Base-by-base conservation (phyloP, 1,140 invertebrate genomes). In the Drosophila pruinosa region DNA sequence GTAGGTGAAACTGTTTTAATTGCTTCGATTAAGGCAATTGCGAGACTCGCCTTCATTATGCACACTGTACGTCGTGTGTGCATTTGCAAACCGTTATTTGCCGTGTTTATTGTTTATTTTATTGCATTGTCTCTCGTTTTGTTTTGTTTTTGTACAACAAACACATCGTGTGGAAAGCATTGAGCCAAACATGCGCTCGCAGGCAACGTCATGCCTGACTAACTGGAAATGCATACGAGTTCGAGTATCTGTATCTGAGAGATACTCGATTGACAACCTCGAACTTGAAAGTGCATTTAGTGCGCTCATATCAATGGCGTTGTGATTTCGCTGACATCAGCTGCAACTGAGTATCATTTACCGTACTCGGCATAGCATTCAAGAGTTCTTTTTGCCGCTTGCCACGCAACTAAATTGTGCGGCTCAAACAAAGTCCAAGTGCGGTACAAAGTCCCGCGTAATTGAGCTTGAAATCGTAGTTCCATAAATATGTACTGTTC, bases 211-310 rank as follows among this genome's bases (percentile, higher is more conserved):
- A 72, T 38, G 79, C 80, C 57, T 68, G 67, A 83, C 53, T 75
- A 63, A 85, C 61, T 75, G 41, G 15, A 72, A 65, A 48, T 39
- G 45, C 28, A 31, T 10, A 31, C n/a, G n/a, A n/a, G n/a, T n/a
- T n/a, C n/a, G n/a, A 31, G 28, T 31, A 31, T 31, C 28, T 31
- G 28, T 21, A 28, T 45, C 22, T 22, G 41, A 50, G 39, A 43
- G 24, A 36, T 24, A 50, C 45, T 52, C 22, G 54, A 38, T 45
- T 24, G 39, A 28, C 34, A 58, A 53, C 57, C 61, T 73, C 59
- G 64, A 83, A 83, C 81, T 70, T 86, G 81, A 83, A 75, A 75
- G 7, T 50, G 64, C 45, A 75, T 43, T 59, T 43, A n/a, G 17
- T 57, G 34, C 61, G n/a, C n/a, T n/a, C n/a, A 64, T 38, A 28